Evolutionary conservation across 2,888 invertebrate species (phyloP).

Genomic region (Andrena marginata): DNA sequence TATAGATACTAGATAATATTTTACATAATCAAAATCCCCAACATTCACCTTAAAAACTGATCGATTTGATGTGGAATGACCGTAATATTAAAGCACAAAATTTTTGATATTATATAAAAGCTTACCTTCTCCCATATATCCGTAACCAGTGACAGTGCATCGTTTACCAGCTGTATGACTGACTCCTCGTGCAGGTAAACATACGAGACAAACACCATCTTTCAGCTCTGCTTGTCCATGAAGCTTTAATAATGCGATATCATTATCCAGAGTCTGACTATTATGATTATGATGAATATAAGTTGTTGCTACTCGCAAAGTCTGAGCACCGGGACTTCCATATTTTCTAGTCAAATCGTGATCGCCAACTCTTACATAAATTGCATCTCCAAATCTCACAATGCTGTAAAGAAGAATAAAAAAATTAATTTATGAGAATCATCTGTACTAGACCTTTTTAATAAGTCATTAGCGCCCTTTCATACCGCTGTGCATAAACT

Average conservation of each 20-base stretch:
- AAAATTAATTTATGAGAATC: neutral
- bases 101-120: neutral
- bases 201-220: constrained; percentile 94
- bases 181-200: constrained; percentile 95
- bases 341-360: constrained; percentile 96
- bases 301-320: constrained; percentile 95
- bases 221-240: constrained; percentile 95
- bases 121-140: constrained; percentile 97
- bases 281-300: constrained; percentile 98
- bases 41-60: too few relatives aligned
- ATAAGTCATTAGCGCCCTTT: too few relatives aligned
- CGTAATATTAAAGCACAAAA: neutral
- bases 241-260: constrained; percentile 95
- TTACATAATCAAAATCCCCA: too few relatives aligned
- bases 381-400: constrained; percentile 96
- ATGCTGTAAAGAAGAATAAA: constrained; percentile 88
- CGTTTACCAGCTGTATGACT: constrained; percentile 95
- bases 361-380: constrained; percentile 96
- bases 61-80: too few relatives aligned
- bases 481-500: too few relatives aligned
- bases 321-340: constrained; percentile 96
- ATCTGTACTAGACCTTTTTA: too few relatives aligned
- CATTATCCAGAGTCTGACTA: constrained; percentile 97
- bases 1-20: too few relatives aligned
- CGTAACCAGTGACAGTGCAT: constrained; percentile 97